phyloP scores from a whole-genome alignment of 2,113 vertebrate genomes.

The Polyodon spathula region DNA sequence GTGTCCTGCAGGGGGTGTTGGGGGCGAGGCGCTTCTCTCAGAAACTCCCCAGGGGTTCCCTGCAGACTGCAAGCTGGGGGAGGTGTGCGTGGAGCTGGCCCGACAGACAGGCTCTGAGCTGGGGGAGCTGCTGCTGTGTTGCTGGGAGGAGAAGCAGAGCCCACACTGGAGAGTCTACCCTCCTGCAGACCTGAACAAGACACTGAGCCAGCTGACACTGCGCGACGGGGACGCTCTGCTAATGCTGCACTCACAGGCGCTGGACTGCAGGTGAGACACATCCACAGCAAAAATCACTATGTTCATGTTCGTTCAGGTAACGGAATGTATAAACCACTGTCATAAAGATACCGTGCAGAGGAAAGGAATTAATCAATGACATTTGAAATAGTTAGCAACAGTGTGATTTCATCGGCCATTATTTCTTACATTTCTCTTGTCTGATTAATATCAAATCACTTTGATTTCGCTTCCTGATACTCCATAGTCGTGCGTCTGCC shows the following conservation, averaged over 20 bases:
- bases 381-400: too few species aligned
- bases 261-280: slow-evolving; percentile 59
- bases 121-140: slow-evolving; percentile 50
- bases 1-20: slow-evolving; percentile 37
- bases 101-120: slow-evolving; percentile 32
- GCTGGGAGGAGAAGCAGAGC: slow-evolving; percentile 38
- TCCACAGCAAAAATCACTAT: too few species aligned
- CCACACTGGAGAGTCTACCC: slow-evolving; percentile 66
- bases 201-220: slow-evolving; percentile 65
- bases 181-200: slow-evolving; percentile 63
- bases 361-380: too few species aligned
- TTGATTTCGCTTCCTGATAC: too few species aligned
- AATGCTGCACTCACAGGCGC: slow-evolving; percentile 58
- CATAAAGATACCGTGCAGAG: too few species aligned
- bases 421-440: too few species aligned
- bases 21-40: slow-evolving; percentile 34
- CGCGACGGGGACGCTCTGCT: slow-evolving; percentile 69
- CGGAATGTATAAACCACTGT: neutral
- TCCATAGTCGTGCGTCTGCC: too few species aligned
- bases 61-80: slow-evolving; percentile 39
- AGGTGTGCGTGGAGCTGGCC: slow-evolving; percentile 40
- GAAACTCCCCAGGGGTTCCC: slow-evolving; percentile 47
- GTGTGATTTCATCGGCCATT: too few species aligned
- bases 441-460: too few species aligned
- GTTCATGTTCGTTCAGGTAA: neutral